Base-by-base conservation (phyloP, 2,113 vertebrate species). In the Mastomys natalensis region DNA sequence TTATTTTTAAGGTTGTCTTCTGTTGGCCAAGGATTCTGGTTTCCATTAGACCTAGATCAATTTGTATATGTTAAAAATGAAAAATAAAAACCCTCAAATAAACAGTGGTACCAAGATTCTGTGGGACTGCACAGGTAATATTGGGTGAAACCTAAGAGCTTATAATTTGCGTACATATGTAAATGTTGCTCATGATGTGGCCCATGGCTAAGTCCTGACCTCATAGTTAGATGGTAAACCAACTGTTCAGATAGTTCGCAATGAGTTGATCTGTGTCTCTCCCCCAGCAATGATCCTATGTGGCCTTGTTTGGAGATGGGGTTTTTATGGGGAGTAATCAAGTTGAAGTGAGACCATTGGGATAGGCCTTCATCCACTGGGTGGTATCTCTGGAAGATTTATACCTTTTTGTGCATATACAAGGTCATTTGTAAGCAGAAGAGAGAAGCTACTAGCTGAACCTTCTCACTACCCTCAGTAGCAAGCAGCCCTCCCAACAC, bases 1-100 rank as follows among this genome's bases (percentile, higher is more conserved):
- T 93, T 31, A 60, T 48, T 91, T 88, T 82, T 74, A 76, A 91
- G 48, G 12, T 70, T 95, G 19, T 48, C 17, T 89, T 78, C 40
- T 92, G 1, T 93, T 82, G 62, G 16, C 19, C 40, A n/a, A 80
- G 48, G 22, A 77, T 72, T n/a, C 51, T 58, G 60, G 11, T 40
- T 97, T 74, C 43, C 48, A 24, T 85, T 85, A 45, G n/a, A 45
- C 34, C 60, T 5, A 16, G 4, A 91, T 51, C 51, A 60, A 53
- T 22, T 76, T 70, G 9, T 84, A 26, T 81, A 76, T 73, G 3
- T 92, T 10, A 70, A 96, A 96, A 84, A 78, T 37, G 51, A 43
- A 76, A 55, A 68, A 93, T 37, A 11, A 53, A 77, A 95, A 34
- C 26, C 37, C 10, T 77, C 73, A 91, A 24, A 70, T 70, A 78